Evolutionary conservation across 2,113 vertebrate species (phyloP).

Genomic region (Rhinoderma darwinii): DNA sequence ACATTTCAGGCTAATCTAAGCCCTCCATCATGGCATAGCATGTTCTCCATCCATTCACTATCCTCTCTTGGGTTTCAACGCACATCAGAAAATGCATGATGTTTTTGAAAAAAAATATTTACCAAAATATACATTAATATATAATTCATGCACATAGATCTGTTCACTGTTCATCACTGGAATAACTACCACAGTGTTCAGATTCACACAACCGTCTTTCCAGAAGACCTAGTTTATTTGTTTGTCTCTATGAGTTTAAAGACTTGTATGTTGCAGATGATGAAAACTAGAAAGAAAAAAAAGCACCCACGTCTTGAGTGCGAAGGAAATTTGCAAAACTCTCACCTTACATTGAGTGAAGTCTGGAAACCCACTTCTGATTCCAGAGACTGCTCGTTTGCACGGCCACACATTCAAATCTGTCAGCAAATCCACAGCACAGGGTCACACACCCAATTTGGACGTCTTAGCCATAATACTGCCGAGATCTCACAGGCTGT

Average conservation of each 20-base stretch:
- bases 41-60: not conserved
- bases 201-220: not conserved
- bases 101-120: not conserved
- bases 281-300: slow-evolving; percentile 22
- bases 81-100: not conserved
- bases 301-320: not conserved
- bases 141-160: not conserved
- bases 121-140: not conserved
- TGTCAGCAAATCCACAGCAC: slow-evolving; percentile 47
- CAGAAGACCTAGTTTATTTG: not conserved
- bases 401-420: slow-evolving; percentile 48
- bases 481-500: not conserved
- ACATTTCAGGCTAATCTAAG: not conserved
- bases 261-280: slow-evolving; percentile 13
- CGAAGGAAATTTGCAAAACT: slow-evolving; percentile 17
- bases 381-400: slow-evolving; percentile 52
- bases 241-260: not conserved
- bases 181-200: not conserved
- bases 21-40: too few species aligned
- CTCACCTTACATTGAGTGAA: slow-evolving; percentile 47
- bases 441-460: slow-evolving; percentile 50
- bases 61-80: not conserved
- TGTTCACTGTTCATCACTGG: not conserved
- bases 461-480: slow-evolving; percentile 35
- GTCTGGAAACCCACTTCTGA: slow-evolving; percentile 48